A percentile compares a stretch with the other conserved stretches of the same genome.
Evolutionary conservation across 2,797 vertebrate species (phyloP).

Genomic region (Caiman crocodilus): DNA sequence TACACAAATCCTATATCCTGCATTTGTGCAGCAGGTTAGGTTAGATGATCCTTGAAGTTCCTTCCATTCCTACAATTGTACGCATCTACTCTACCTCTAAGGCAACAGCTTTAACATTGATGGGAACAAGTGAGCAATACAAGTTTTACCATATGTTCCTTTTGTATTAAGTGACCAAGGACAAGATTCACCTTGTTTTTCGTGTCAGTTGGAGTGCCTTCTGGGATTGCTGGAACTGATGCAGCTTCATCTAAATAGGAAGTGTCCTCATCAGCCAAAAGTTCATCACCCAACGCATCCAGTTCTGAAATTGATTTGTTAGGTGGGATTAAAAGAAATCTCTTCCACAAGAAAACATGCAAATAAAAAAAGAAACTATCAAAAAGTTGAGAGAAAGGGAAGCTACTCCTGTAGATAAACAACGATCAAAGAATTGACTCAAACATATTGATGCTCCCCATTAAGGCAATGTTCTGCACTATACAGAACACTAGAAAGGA

Average conservation of each 20-base stretch:
- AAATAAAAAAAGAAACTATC: background rate
- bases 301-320: constrained; percentile 85
- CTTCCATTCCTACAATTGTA: too few relatives aligned
- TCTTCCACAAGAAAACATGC: constrained; percentile 24
- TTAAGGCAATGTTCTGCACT: background rate
- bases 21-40: too few relatives aligned
- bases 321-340: background rate
- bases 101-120: background rate
- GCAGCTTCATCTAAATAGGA: constrained; percentile 97
- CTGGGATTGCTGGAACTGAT: constrained; percentile 93
- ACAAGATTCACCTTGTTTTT: constrained; percentile 89
- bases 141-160: background rate
- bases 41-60: too few relatives aligned
- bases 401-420: background rate
- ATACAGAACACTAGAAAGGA: accelerated
- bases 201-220: constrained; percentile 89
- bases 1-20: too few relatives aligned
- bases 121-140: background rate
- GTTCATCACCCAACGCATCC: constrained; percentile 94
- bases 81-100: background rate
- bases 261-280: constrained; percentile 94
- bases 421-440: background rate
- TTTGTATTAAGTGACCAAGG: background rate
- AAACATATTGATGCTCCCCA: background rate
- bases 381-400: background rate